Base-by-base conservation (phyloP, 2,797 vertebrate species). In the Anabas testudineus region DNA sequence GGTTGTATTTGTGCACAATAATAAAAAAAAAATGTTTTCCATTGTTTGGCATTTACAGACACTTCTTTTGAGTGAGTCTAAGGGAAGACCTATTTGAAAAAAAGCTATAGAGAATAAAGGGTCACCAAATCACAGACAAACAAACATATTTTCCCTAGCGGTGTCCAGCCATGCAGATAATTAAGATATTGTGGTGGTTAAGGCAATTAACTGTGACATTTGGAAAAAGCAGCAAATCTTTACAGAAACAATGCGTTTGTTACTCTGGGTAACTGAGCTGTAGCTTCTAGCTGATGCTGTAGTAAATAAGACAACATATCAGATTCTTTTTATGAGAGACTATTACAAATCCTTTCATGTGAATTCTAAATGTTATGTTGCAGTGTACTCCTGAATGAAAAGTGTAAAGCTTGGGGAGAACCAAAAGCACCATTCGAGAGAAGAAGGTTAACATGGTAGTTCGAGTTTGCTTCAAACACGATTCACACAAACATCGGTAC, bases 131-230 rank as follows among this genome's bases (percentile, higher is more conserved):
- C 34, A 16, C 18, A 51, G 12, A 51, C 16, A 18, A 49, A 49
- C 30, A 37, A 49, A n/a, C 6, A 30, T 19, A 18, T 49, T 37
- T 24, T 45, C 3, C 32, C 19, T 13, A 1, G 32, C 10, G 5
- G 19, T 26, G 16, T 37, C 10, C 22, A 61, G 19, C 12, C 32
- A 39, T 49, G 34, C 59, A 49, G 16, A 48, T 36, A 13, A 22
- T 37, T 48, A 61, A 5, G 32, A 49, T 37, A 32, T 26, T 36
- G 14, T 49, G 18, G 1, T 10, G 15, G 19, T 36, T 4, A 49
- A 62, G 18, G 10, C 34, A 39, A 48, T 34, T 58, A 58, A 30
- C n/a, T 8, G 3, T 49, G 34, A n/a, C 32, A 49, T 62, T 19
- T 62, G 42, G 14, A 43, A 47, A 22, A 32, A 57, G 8, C 13